These are phyloP conservation scores for Cinclus mexicanus DNA, from an alignment of 2,113 vertebrate species.

Conservation along the genomic window DNA sequence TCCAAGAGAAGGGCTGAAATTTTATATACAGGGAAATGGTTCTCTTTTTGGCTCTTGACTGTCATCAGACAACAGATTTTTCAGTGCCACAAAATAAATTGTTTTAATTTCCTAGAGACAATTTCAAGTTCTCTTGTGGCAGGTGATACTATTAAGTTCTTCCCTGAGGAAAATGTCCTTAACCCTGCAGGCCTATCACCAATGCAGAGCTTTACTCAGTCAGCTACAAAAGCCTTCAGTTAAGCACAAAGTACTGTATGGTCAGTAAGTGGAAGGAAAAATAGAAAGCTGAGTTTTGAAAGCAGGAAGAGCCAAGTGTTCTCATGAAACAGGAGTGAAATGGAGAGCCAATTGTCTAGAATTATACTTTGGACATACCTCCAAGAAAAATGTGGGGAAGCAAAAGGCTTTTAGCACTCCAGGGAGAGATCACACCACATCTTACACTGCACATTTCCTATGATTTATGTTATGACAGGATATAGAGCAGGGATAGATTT, in stretches of 20 bases:
- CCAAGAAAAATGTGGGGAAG: not conserved
- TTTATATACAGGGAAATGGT: not conserved
- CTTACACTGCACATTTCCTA: not conserved
- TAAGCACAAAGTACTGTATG: not conserved
- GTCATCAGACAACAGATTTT: not conserved
- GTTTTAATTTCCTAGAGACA: slow-evolving; percentile 4
- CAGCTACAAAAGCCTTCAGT: slow-evolving; percentile 25
- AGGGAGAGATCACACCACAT: not conserved
- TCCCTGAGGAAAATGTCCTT: not conserved
- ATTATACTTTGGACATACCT: not conserved
- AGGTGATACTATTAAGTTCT: not conserved
- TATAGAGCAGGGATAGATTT: not conserved
- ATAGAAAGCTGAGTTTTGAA: slow-evolving; percentile 16
- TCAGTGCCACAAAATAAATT: not conserved
- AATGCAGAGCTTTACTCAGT: not conserved
- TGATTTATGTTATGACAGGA: not conserved
- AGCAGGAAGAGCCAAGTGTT: not conserved
- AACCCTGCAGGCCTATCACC: not conserved
- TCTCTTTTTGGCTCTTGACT: not conserved
- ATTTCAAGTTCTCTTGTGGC: not conserved
- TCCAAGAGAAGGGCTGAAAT: not conserved
- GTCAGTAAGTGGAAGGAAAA: slow-evolving; percentile 18
- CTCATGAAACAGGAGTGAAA: not conserved
- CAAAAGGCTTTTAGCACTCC: not conserved
- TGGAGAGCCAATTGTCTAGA: not conserved